Evolutionary conservation across 2,888 invertebrate species (phyloP).

Genomic region (Thysanoteuthis rhombus): DNA sequence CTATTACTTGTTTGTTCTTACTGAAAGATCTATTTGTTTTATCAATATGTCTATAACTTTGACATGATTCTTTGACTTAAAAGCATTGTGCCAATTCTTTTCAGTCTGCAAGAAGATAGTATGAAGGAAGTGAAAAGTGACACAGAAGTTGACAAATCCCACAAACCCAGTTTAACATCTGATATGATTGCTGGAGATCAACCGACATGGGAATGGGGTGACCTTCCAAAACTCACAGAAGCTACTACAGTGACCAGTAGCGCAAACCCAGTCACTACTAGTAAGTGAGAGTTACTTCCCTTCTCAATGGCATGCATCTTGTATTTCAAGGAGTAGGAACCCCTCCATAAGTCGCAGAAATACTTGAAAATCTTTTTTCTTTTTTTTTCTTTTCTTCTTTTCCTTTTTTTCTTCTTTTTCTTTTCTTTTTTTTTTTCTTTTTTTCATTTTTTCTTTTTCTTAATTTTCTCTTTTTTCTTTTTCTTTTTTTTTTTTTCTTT

Average conservation of each 20-base stretch:
- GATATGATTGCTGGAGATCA: constrained; percentile 43
- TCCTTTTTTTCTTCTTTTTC: too few relatives aligned
- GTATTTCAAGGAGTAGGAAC: too few relatives aligned
- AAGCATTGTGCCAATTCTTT: neutral
- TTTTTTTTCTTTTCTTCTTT: too few relatives aligned
- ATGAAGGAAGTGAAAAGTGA: constrained; percentile 78
- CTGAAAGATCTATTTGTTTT: too few relatives aligned
- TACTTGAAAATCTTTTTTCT: too few relatives aligned
- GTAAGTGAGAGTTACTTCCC: neutral
- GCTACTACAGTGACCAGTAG: neutral
- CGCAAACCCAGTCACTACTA: neutral
- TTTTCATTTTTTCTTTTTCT: too few relatives aligned
- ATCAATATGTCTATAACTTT: neutral
- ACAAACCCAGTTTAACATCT: constrained; percentile 75
- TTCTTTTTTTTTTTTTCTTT: too few relatives aligned
- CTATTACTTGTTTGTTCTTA: too few relatives aligned
- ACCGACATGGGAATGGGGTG: constrained; percentile 63
- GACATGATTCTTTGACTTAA: neutral
- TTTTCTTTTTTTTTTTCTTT: too few relatives aligned
- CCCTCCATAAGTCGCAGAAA: too few relatives aligned
- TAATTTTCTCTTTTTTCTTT: too few relatives aligned
- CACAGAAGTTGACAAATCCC: constrained; percentile 83
- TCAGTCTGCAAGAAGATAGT: neutral
- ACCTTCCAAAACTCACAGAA: constrained; percentile 47
- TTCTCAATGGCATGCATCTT: neutral